These are phyloP conservation scores for Onychostoma macrolepis DNA, from an alignment of 2,113 vertebrate species.

Conservation along the genomic window DNA sequence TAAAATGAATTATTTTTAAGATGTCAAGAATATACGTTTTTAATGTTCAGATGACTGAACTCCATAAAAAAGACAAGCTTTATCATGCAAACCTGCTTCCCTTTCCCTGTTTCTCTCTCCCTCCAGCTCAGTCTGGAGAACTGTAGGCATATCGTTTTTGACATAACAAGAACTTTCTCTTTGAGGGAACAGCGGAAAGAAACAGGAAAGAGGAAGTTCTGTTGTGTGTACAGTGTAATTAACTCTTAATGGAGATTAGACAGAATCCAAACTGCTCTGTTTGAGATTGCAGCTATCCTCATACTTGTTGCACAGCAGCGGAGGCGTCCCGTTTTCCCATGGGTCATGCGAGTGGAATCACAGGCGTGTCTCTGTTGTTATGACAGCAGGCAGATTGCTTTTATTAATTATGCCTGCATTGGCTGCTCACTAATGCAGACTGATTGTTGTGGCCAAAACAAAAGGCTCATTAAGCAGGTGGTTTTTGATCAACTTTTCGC, in stretches of 20 bases:
- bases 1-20: background rate
- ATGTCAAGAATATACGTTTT: background rate
- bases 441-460: conserved; percentile 64
- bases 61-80: conserved; percentile 58
- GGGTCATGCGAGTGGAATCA: conserved; percentile 47
- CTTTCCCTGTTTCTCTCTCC: conserved; percentile 12
- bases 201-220: conserved; percentile 42
- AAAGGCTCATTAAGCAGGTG: conserved; percentile 67
- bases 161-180: conserved; percentile 59
- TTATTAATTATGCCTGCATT: conserved; percentile 58
- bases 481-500: conserved; percentile 54
- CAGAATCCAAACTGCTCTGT: conserved; percentile 63
- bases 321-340: conserved; percentile 22
- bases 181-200: conserved; percentile 24
- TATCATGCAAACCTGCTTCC: conserved; percentile 67
- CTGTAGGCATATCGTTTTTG: conserved; percentile 67
- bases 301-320: conserved; percentile 23
- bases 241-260: conserved; percentile 52
- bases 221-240: conserved; percentile 57
- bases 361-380: conserved; percentile 42
- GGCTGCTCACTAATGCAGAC: conserved; percentile 54
- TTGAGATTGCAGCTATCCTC: conserved; percentile 46
- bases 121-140: conserved; percentile 10
- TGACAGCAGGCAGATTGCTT: conserved; percentile 55
- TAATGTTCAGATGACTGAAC: conserved; percentile 64